Evolutionary conservation across 2,797 vertebrate species (phyloP).

Genomic region (Mustela erminea): DNA sequence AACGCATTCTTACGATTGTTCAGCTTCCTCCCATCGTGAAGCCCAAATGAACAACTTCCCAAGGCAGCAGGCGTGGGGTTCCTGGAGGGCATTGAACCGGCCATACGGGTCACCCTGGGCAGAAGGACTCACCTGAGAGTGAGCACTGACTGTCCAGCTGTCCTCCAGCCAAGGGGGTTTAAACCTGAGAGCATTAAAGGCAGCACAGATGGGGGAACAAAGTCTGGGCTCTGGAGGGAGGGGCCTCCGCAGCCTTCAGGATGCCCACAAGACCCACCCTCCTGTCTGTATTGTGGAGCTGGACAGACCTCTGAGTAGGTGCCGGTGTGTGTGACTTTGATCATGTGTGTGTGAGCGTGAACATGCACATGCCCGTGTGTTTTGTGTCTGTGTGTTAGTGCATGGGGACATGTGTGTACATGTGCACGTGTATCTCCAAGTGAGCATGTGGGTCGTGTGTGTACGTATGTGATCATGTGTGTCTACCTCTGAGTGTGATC

Average conservation of each 20-base stretch:
- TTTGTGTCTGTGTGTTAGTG: no score
- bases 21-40: slow-evolving; percentile 31
- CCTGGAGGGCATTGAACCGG: neutral
- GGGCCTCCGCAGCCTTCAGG: neutral
- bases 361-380: no score
- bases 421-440: no score
- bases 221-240: neutral
- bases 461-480: no score
- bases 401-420: no score
- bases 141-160: no score
- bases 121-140: neutral
- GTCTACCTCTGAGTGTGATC: no score
- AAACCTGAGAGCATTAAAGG: neutral
- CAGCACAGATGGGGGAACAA: neutral
- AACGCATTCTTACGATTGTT: neutral
- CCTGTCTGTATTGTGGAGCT: neutral
- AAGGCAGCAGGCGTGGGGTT: neutral
- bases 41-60: slow-evolving; percentile 56
- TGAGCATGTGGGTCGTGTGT: no score
- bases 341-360: no score
- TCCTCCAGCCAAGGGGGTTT: neutral
- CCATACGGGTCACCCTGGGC: neutral
- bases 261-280: neutral
- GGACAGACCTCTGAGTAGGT: neutral
- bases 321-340: no score